phyloP scores from a whole-genome alignment of 2,888 invertebrate genomes.

The Acanthosoma haemorrhoidale region DNA sequence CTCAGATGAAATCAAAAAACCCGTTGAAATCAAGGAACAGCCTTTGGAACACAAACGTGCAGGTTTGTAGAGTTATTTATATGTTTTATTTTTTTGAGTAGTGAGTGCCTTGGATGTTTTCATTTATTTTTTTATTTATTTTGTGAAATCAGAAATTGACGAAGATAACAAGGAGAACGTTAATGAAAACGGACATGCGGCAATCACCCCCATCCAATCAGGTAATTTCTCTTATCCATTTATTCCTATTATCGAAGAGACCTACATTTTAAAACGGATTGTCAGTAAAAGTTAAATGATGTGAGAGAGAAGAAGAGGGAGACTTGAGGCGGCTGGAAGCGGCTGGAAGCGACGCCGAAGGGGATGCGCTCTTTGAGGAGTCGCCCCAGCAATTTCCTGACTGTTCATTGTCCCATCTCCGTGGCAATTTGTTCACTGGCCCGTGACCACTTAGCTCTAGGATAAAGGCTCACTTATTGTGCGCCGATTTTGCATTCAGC shows the following conservation, averaged over 20 bases:
- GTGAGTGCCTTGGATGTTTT: conserved; percentile 29
- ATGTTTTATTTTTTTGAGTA: conserved; percentile 16
- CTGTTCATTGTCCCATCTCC: conserved; percentile 35
- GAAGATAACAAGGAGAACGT: conserved; percentile 39
- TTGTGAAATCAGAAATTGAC: conserved; percentile 33
- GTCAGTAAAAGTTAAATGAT: background rate
- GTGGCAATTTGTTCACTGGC: conserved; percentile 34
- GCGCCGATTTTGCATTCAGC: background rate
- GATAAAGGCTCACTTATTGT: conserved; percentile 4
- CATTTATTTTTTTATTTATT: conserved; percentile 32
- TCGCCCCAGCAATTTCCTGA: conserved; percentile 37
- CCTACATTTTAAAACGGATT: background rate
- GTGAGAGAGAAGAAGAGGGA: background rate
- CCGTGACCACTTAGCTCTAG: conserved; percentile 31
- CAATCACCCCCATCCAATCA: background rate
- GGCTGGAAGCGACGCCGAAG: background rate
- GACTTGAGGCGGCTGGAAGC: background rate
- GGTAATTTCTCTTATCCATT: background rate
- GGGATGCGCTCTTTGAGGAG: conserved; percentile 15
- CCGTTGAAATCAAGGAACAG: conserved; percentile 35
- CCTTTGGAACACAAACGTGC: conserved; percentile 24
- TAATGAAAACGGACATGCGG: conserved; percentile 26
- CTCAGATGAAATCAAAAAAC: conserved; percentile 35
- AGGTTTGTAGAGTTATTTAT: conserved; percentile 29
- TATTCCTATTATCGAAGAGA: background rate